Percentiles rank a stretch among this genome's conserved stretches.
phyloP scores from a whole-genome alignment of 2,113 vertebrate species.

The Amia ocellicauda region DNA sequence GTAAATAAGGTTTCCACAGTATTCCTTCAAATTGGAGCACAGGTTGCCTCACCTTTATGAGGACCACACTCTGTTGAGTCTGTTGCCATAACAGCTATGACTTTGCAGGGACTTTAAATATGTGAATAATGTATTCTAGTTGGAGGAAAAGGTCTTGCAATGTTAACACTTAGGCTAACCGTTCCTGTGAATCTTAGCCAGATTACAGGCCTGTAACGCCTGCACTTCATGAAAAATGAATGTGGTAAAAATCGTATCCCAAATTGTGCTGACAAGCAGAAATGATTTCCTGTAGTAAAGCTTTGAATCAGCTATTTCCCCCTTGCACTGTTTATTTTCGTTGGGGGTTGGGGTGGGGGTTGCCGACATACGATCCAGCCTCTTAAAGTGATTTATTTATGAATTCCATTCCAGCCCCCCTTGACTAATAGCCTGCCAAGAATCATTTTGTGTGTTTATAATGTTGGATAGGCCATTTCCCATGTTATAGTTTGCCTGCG shows the following conservation, averaged over 20 bases:
- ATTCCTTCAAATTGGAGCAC: too few relatives aligned
- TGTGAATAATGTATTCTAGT: too few relatives aligned
- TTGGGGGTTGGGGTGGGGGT: conserved; percentile 31
- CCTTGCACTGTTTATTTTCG: conserved; percentile 65
- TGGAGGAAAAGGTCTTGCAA: too few relatives aligned
- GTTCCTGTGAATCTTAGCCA: too few relatives aligned
- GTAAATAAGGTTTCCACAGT: too few relatives aligned
- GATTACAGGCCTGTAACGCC: too few relatives aligned
- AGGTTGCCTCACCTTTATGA: too few relatives aligned
- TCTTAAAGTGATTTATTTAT: conserved; percentile 76
- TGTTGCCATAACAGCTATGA: too few relatives aligned
- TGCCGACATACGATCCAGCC: conserved; percentile 69
- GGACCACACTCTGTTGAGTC: too few relatives aligned
- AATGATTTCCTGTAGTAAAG: conserved; percentile 67
- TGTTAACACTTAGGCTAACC: too few relatives aligned
- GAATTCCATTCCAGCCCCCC: conserved; percentile 65
- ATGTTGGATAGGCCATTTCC: conserved; percentile 73
- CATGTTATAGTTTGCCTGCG: conserved; percentile 68
- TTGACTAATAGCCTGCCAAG: conserved; percentile 66
- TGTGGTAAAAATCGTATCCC: conserved; percentile 33
- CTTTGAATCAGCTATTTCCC: conserved; percentile 66
- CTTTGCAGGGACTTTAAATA: too few relatives aligned
- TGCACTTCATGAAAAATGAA: background rate
- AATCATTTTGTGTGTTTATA: conserved; percentile 75
- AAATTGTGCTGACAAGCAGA: conserved; percentile 61